Conservation (phyloP, 2,888 invertebrate species). For the Beris morrisii region DNA sequence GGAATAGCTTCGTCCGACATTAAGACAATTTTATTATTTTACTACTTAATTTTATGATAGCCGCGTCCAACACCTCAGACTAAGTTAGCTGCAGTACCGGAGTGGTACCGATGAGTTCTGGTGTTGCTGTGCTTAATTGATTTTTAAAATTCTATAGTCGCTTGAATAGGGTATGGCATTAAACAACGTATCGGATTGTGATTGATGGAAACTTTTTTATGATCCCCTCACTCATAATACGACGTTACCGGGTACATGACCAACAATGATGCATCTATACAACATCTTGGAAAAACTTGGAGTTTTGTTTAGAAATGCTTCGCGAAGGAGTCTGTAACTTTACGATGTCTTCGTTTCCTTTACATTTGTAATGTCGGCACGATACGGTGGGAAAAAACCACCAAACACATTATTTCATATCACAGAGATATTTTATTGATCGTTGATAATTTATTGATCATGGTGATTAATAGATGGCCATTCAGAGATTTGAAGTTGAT, state of each 20-base stretch:
- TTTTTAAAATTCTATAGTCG: constrained; percentile 12
- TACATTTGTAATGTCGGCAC: constrained; percentile 25
- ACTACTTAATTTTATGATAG: too few relatives aligned
- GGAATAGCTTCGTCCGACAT: too few relatives aligned
- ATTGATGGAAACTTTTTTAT: constrained; percentile 27
- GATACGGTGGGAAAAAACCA: constrained; percentile 28
- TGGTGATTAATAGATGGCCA: constrained; percentile 30
- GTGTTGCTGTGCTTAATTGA: constrained; percentile 16
- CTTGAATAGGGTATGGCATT: constrained; percentile 7
- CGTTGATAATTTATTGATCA: constrained; percentile 31
- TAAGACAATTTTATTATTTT: too few relatives aligned
- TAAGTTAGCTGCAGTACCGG: not conserved
- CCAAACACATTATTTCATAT: constrained; percentile 22
- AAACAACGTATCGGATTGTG: constrained; percentile 11
- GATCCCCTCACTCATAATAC: not conserved
- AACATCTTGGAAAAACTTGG: constrained; percentile 8
- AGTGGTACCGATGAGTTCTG: not conserved
- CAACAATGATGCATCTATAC: not conserved
- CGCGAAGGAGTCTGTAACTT: constrained; percentile 18
- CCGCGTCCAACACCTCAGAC: too few relatives aligned
- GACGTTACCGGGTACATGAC: not conserved
- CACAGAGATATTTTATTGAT: constrained; percentile 31
- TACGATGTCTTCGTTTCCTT: constrained; percentile 31
- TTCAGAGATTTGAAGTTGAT: constrained; percentile 32
- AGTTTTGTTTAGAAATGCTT: not conserved